Evolutionary conservation across 2,888 invertebrate genomes (phyloP), one percentile per base, ranked within the genome.

Genomic region (Pemphredon lugubris): DNA sequence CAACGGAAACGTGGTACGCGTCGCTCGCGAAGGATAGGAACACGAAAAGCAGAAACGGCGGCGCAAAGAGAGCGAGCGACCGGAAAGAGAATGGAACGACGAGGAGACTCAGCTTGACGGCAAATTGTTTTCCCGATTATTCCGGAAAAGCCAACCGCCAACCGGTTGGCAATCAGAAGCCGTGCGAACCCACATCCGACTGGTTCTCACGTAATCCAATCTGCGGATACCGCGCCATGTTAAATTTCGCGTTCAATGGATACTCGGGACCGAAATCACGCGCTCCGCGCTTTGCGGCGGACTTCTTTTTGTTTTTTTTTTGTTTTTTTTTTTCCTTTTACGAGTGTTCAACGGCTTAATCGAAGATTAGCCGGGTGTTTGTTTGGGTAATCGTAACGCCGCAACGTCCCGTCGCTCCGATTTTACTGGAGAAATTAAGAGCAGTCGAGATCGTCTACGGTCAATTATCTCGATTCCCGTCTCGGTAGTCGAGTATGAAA

Each of bases 81-180:
- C 14, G 42, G 13, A 21, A n/a, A 42, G 21, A 21, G 21, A 18
- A 44, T 18, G 34, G 11, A 40, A 40, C 9, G 9, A 23, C 14
- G 11, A 23, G 44, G 20, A 21, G 21, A 44, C 54, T 48, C 67
- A 59, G 51, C 30, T 53, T 55, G 47, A 65, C 73, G 64, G 60
- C 65, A 78, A 78, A 78, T 78, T 79, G 79, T 79, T 79, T 79
- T 71, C 53, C 58, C 76, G 73, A 78, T 79, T 73, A 79, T 76
- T 64, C 51, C 47, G 54, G 64, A 54, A 72, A 71, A 69, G 26
- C 47, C 39, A 44, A 58, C 57, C 57, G 14, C 57, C 64, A 40
- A 64, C 57, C 26, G 64, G 64, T 64, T 39, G 57, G 58, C 68
- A 53, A 69, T 69, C 64, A 69, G 64, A 53, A 69, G 42, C 53